Evolutionary conservation across 2,797 vertebrate genomes (phyloP).

Genomic region (Acropternis orthonyx): DNA sequence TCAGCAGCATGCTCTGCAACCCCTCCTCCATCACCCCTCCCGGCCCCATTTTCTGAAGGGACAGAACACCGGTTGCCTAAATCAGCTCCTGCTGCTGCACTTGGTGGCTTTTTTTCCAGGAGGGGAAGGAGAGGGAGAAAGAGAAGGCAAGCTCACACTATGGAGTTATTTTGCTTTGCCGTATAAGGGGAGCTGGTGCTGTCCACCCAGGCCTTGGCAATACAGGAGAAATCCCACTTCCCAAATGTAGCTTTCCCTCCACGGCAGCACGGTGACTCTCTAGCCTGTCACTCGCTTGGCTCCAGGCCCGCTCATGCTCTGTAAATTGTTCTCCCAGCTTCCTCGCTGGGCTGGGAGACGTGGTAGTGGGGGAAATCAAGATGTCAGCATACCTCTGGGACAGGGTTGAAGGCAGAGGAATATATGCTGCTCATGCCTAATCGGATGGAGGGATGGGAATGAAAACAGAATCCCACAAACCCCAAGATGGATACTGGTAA

Average conservation of each 20-base stretch:
- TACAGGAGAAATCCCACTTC: neutral
- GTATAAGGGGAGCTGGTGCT: neutral
- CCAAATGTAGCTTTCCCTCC: neutral
- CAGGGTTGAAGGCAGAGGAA: neutral
- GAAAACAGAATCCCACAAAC: neutral
- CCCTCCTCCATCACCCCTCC: constrained; percentile 51
- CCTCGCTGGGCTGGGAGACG: neutral
- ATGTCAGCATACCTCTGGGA: neutral
- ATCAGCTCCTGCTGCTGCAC: neutral
- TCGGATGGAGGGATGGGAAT: neutral
- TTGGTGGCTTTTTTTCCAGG: constrained; percentile 1
- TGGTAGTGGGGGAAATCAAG: neutral
- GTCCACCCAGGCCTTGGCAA: neutral
- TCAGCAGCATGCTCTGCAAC: constrained; percentile 31
- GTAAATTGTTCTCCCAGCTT: neutral
- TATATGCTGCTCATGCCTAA: neutral
- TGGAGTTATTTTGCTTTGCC: neutral
- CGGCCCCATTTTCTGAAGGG: constrained; percentile 31
- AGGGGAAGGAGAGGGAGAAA: neutral
- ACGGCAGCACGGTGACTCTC: neutral
- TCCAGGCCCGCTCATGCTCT: neutral
- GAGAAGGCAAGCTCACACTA: neutral
- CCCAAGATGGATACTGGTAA: neutral
- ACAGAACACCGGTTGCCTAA: neutral
- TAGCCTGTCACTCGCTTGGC: neutral